Evolutionary conservation across 1,140 invertebrate genomes (phyloP), one percentile per base, ranked within the genome.

Genomic region (Drosophila ananassae): DNA sequence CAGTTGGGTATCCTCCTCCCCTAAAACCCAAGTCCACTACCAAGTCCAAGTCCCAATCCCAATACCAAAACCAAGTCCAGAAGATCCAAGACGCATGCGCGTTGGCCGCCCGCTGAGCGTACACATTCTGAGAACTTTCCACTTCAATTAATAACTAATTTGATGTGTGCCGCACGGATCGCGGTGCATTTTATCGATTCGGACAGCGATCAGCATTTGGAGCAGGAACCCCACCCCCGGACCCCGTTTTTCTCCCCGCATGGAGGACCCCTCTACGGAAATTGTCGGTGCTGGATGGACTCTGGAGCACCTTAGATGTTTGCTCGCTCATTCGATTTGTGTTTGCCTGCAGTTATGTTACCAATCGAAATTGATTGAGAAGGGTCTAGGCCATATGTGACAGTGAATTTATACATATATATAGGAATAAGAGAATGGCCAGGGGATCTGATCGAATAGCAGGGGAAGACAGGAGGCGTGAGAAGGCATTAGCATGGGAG

Each of bases 91-190:
- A 87, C 82, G 82, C 83, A 87, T 89, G 83, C 82, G 83, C 83
- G 83, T 89, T 87, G 82, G 68, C 82, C 81, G 83, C 82, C 82
- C 82, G 82, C 82, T 81, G 82, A 62, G 82, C 64, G 79, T 76
- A 82, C 83, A 87, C 79, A 87, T 87, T 87, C 82, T 87, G 82
- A 87, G 82, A 87, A 87, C 82, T 87, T 87, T 87, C 82, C 82
- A 87, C 82, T 82, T 87, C 83, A 87, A 87, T 87, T 87, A 87
- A 87, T 87, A 87, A 87, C 82, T 87, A 87, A 87, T 87, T 87
- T 87, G 82, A 87, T 87, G 83, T 87, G 82, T 87, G 81, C 81
- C 81, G 81, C 79, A 71, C 77, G 77, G 81, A 87, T 82, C 78
- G 82, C 81, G 74, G 69, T 87, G 81, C 78, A 87, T 78, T 87